Base-by-base conservation (phyloP, 1,140 invertebrate species). In the Dinoponera quadriceps region DNA sequence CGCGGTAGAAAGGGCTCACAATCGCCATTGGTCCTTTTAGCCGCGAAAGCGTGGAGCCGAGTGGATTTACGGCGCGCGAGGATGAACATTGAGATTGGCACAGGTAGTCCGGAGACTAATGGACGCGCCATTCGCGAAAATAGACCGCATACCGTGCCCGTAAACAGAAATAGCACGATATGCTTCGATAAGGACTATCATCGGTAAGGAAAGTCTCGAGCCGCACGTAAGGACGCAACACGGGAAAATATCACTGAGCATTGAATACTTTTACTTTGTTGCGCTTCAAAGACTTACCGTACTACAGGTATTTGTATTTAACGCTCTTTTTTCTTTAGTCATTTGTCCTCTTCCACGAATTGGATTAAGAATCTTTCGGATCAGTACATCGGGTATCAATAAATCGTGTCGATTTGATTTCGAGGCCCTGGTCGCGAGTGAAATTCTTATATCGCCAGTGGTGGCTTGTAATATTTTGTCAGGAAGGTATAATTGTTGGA, bases 61-160 rank as follows among this genome's bases (percentile, higher is more conserved):
- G 84, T 89, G 63, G 85, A 87, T 88, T 87, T 87, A 85, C 69
- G 72, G 69, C 38, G 38, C 48, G 25, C 54, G 48, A 81, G 82
- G 82, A 85, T 48, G 82, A 89, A 81, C 85, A 85, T 80, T 82
- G 85, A 89, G 73, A 89, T 89, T 89, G 73, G 68, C 60, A 16
- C 44, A 22, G 55, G 57, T 49, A 84, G 51, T 25, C 29, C 33
- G 87, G 59, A 85, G 88, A 89, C 85, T 87, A 87, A 89, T 89
- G 87, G 73, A 83, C 48, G 73, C 69, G 51, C 65, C 74, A 62
- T 62, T 55, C 54, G 55, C 29, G 38, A 55, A 89, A 89, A 87
- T 83, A 77, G 78, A 62, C 62, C 29, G 57, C 57, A 62, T 85
- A 81, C 54, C 33, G 29, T 33, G 51, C 18, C 27, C 66, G 72